Percentiles rank a stretch among this genome's conserved stretches.
These are phyloP conservation scores for Littorina saxatilis DNA, from an alignment of 1,140 invertebrate species.

Conservation along the genomic window DNA sequence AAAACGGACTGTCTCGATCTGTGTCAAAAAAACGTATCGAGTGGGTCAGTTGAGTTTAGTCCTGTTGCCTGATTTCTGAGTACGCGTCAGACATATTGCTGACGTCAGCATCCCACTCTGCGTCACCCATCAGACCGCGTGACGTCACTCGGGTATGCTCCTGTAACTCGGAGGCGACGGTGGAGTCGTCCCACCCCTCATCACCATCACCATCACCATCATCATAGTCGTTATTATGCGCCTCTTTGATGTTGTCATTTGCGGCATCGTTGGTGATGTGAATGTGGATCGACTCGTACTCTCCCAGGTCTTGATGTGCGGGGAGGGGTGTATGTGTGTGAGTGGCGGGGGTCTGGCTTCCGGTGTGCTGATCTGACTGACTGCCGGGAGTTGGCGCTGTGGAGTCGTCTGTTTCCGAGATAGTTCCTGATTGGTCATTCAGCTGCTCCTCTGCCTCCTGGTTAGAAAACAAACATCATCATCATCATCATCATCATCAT, in stretches of 20 bases:
- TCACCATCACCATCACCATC: neutral
- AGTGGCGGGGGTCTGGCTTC: neutral
- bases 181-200: neutral
- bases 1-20: neutral
- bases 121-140: neutral
- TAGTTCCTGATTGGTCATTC: no score
- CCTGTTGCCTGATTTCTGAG: neutral
- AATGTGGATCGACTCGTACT: neutral
- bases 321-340: neutral
- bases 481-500: no score
- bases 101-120: constrained; percentile 31
- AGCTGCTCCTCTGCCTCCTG: no score
- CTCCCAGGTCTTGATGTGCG: neutral
- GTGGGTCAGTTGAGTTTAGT: neutral
- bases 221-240: neutral
- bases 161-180: neutral
- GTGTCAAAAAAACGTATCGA: neutral
- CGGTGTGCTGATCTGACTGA: no score
- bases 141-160: neutral
- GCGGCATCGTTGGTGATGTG: neutral
- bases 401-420: constrained; percentile 1
- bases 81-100: constrained; percentile 30
- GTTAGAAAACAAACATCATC: no score
- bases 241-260: neutral
- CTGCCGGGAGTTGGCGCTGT: neutral